Base-by-base conservation (phyloP, 2,113 vertebrate species). In the Shinisaurus crocodilurus region DNA sequence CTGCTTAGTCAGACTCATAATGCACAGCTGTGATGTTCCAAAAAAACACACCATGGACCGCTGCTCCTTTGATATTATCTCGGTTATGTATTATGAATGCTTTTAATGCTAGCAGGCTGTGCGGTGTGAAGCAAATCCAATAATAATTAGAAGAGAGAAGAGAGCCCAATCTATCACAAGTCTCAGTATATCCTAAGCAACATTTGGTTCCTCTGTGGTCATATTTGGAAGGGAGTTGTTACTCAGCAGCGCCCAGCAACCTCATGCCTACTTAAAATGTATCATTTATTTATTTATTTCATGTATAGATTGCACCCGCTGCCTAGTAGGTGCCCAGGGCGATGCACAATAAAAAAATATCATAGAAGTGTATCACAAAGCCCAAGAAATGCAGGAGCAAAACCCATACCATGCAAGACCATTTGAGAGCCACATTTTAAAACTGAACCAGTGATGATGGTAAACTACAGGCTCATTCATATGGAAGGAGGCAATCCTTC, bases 111-210 rank as follows among this genome's bases (percentile, higher is more conserved):
- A 16, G 0, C 60, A 89, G 89, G 67, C 90, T 88, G 88, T 6
- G 15, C 65, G 18, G 85, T 0, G 0, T 70, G 92, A 90, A 83
- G 60, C 84, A 50, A 87, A 89, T 92, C 86, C 92, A 0, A 0
- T 88, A 92, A 77, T 45, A 91, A 81, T 50, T 90, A 85, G 69
- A 90, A 81, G 50, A 91, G 84, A 37, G 90, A 65, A 82, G 82
- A 92, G 92, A 80, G 63, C 50, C 90, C 90, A 85, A 90, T 86
- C 88, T 74, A 65, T 75, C 75, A 80, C 6, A 20, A 37, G 12
- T 37, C 10, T 79, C 86, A 77, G 74, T 7, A 25, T 43, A 8
- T 85, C 65, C 76, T 85, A 54, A 37, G 85, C 29, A 27, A 40
- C 40, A 77, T 50, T 57, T 0, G 6, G 74, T n/a, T 40, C 12